Conservation (phyloP, 2,888 invertebrate genomes). For the Epirrita christyi region DNA sequence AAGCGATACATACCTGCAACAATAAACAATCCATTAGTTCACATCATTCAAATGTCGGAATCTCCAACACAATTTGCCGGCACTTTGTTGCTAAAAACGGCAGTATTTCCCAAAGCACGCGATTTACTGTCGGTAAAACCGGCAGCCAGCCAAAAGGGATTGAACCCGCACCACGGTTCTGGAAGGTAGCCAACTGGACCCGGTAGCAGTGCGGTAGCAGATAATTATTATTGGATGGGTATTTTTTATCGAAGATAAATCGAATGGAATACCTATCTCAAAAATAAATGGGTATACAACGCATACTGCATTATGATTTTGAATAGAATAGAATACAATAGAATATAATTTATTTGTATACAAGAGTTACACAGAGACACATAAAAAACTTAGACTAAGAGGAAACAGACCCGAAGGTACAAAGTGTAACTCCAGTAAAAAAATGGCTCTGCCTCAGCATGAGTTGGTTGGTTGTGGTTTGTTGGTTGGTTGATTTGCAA, state of each 20-base stretch:
- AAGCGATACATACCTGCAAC: slow-evolving; percentile 35
- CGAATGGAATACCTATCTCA: slow-evolving; percentile 4
- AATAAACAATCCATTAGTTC: slow-evolving; percentile 31
- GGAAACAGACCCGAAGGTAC: no score
- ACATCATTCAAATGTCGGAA: slow-evolving; percentile 18
- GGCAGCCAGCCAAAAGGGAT: slow-evolving; percentile 24
- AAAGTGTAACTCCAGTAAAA: no score
- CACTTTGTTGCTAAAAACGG: slow-evolving; percentile 26
- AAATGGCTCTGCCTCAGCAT: no score
- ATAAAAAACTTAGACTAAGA: no score
- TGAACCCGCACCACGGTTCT: slow-evolving; percentile 36
- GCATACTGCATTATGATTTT: background rate
- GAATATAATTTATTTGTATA: no score
- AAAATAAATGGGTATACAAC: background rate
- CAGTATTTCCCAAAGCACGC: slow-evolving; percentile 16
- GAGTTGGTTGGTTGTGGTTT: no score
- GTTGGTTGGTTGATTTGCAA: no score
- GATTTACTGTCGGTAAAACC: slow-evolving; percentile 17
- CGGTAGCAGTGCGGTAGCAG: slow-evolving; percentile 18
- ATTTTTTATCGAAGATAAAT: slow-evolving; percentile 19
- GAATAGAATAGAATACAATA: no score
- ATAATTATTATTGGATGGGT: slow-evolving; percentile 20
- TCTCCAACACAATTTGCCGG: slow-evolving; percentile 26
- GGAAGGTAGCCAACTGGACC: slow-evolving; percentile 46
- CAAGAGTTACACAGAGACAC: no score